Evolutionary conservation across 2,113 vertebrate species (phyloP).

Genomic region (Pluvialis apricaria): DNA sequence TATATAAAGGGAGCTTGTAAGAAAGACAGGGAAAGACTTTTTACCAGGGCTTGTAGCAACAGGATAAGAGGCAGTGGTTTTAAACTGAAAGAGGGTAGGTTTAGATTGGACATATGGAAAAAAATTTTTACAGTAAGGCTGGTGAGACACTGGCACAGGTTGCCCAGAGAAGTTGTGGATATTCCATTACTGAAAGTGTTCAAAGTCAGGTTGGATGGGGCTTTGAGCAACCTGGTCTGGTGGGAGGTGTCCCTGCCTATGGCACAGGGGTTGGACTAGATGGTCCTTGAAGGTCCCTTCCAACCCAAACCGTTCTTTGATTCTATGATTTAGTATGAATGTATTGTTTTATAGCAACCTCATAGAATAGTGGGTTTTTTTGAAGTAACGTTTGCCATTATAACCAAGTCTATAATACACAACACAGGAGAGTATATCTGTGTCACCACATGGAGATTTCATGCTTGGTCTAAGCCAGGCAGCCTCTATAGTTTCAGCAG

Average conservation of each 20-base stretch:
- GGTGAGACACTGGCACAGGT: not conserved
- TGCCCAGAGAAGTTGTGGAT: not conserved
- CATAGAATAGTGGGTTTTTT: not conserved
- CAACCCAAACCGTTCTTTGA: not conserved
- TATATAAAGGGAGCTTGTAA: not conserved
- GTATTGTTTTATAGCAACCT: not conserved
- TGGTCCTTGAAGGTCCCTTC: not conserved
- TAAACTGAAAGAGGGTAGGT: not conserved
- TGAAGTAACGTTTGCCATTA: not conserved
- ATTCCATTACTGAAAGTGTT: not conserved
- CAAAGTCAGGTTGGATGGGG: not conserved
- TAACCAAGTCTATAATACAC: not conserved
- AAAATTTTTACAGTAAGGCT: not conserved
- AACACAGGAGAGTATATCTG: not conserved
- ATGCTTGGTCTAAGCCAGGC: not conserved
- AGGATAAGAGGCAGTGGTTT: not conserved
- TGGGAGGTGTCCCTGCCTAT: not conserved
- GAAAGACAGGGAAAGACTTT: not conserved
- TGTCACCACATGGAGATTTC: not conserved
- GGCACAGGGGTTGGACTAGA: not conserved
- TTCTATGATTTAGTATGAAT: not conserved
- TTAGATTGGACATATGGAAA: not conserved
- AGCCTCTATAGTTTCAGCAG: not conserved
- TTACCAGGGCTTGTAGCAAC: rapidly evolving
- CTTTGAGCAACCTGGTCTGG: not conserved